Evolutionary conservation across 1,140 invertebrate species (phyloP).

Genomic region (Brachionus rubens): DNA sequence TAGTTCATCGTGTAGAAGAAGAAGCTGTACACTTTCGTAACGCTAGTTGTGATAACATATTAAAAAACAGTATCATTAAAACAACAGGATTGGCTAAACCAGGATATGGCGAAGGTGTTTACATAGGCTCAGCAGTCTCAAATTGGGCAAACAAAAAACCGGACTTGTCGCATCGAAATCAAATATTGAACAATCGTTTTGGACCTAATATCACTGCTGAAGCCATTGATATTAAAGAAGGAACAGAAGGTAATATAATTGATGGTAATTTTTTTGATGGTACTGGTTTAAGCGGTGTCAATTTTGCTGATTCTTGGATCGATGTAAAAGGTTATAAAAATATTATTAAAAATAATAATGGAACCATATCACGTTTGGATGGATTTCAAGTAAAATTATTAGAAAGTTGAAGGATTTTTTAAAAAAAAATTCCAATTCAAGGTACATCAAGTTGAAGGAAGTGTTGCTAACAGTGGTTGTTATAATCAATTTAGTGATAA

Average conservation of each 20-base stretch:
- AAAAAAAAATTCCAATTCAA: not conserved
- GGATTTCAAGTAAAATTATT: conserved; percentile 27
- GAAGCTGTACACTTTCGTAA: conserved; percentile 17
- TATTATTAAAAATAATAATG: not conserved
- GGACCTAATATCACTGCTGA: conserved; percentile 14
- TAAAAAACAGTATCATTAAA: not conserved
- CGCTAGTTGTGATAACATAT: not conserved
- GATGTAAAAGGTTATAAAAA: conserved; percentile 29
- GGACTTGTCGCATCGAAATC: not conserved
- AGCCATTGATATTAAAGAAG: conserved; percentile 31
- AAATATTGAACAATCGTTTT: conserved; percentile 20
- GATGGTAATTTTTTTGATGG: conserved; percentile 12
- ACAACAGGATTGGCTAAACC: not conserved
- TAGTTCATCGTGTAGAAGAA: conserved; percentile 7
- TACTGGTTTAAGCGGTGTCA: conserved; percentile 4
- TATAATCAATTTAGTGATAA: conserved; percentile 2
- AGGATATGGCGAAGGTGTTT: conserved; percentile 14
- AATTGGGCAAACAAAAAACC: not conserved
- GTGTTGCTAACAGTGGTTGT: conserved; percentile 13
- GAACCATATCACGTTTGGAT: not conserved
- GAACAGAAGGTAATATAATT: conserved; percentile 7
- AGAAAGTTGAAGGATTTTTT: not conserved
- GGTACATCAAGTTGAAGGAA: conserved; percentile 2
- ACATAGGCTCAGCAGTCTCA: not conserved
- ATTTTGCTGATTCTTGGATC: conserved; percentile 36